Evolutionary conservation across 2,888 invertebrate species (phyloP).

Genomic region (Hypomecis punctinalis): DNA sequence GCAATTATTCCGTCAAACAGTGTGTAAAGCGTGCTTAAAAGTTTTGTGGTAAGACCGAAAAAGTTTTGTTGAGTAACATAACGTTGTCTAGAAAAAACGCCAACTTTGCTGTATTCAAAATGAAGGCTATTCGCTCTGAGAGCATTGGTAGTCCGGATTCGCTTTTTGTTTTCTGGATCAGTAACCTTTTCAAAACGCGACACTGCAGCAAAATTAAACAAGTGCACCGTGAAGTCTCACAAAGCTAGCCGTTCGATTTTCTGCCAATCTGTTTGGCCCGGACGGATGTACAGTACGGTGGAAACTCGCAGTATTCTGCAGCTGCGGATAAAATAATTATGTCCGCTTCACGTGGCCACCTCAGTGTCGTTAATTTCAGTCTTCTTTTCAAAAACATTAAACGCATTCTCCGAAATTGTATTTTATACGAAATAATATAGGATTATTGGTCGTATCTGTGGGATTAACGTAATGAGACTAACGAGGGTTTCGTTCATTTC

Average conservation of each 20-base stretch:
- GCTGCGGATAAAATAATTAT: constrained; percentile 12
- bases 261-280: constrained; percentile 28
- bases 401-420: constrained; percentile 3
- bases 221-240: constrained; percentile 4
- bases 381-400: not conserved
- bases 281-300: constrained; percentile 19
- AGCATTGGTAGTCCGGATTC: not conserved
- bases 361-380: constrained; percentile 3
- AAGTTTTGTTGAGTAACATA: too few species aligned
- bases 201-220: constrained; percentile 28
- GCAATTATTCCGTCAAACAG: too few species aligned
- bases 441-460: constrained; percentile 10
- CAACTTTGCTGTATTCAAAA: not conserved
- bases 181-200: constrained; percentile 12
- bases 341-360: constrained; percentile 18
- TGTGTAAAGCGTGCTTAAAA: too few species aligned
- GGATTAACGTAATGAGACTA: constrained; percentile 30
- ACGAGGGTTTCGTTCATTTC: constrained; percentile 27
- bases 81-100: not conserved
- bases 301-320: constrained; percentile 25
- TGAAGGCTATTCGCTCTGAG: not conserved
- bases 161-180: not conserved
- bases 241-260: constrained; percentile 30
- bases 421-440: not conserved
- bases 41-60: not conserved